These are phyloP conservation scores for Emmelina monodactyla DNA, from an alignment of 2,888 invertebrate species.

Conservation along the genomic window DNA sequence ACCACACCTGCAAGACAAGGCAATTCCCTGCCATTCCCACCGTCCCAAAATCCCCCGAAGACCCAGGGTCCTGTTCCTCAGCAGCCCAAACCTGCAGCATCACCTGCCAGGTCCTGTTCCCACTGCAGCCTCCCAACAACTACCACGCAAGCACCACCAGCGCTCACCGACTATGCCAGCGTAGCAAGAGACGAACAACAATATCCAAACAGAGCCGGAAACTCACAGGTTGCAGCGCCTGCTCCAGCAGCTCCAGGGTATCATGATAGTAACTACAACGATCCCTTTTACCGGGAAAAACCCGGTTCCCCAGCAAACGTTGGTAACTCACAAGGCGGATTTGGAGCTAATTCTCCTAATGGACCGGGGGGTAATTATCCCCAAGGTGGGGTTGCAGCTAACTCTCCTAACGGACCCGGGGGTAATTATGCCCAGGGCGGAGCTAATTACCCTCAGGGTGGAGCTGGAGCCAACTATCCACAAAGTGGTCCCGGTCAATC, in stretches of 20 bases:
- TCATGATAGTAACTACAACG: slow-evolving; percentile 4
- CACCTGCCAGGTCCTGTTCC: slow-evolving; percentile 61
- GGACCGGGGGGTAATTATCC: slow-evolving; percentile 11
- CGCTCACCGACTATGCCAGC: slow-evolving; percentile 18
- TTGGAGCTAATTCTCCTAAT: not conserved
- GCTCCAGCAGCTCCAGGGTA: slow-evolving; percentile 2
- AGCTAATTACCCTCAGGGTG: slow-evolving; percentile 4
- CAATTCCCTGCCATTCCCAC: slow-evolving; percentile 31
- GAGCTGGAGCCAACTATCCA: slow-evolving; percentile 4
- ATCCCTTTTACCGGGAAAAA: slow-evolving; percentile 10
- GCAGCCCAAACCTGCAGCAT: slow-evolving; percentile 22
- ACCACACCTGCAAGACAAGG: slow-evolving; percentile 30
- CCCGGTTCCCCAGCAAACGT: not conserved
- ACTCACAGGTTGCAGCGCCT: slow-evolving; percentile 8
- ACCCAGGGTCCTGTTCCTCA: slow-evolving; percentile 16
- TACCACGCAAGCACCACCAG: slow-evolving; percentile 35
- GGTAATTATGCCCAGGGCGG: slow-evolving; percentile 4
- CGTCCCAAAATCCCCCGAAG: slow-evolving; percentile 20
- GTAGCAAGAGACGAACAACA: slow-evolving; percentile 17
- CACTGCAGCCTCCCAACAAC: slow-evolving; percentile 67
- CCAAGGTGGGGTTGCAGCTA: slow-evolving; percentile 7
- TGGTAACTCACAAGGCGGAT: slow-evolving; percentile 2
- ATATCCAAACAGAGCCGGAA: slow-evolving; percentile 12
- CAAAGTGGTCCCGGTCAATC: slow-evolving; percentile 7
- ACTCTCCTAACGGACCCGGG: not conserved